Conservation (phyloP, 1,140 invertebrate species). For the Caenorhabditis tropicalis region DNA sequence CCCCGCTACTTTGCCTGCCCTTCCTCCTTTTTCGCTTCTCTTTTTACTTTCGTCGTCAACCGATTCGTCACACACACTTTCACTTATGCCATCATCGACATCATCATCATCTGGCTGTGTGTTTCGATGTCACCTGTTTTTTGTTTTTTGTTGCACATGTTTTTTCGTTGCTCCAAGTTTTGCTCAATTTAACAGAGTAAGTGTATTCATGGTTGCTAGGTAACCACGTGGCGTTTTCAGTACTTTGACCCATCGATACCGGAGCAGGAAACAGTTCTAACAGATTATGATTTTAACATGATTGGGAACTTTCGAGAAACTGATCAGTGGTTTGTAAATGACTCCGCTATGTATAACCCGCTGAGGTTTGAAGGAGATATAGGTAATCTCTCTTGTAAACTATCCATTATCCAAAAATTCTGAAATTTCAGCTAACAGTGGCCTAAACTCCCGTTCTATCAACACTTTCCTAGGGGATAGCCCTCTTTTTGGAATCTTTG, state of each 20-base stretch:
- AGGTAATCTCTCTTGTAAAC: conserved; percentile 57
- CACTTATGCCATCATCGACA: conserved; percentile 40
- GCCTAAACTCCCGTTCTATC: conserved; percentile 60
- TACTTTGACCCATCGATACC: conserved; percentile 60
- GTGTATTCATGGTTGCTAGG: background rate
- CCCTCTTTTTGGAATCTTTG: conserved; percentile 51
- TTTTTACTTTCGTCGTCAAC: conserved; percentile 36
- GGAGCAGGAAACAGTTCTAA: conserved; percentile 59
- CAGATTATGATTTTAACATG: conserved; percentile 56
- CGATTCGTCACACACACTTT: conserved; percentile 41
- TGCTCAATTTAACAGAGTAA: background rate
- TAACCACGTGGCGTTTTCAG: too few species aligned
- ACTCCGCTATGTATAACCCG: conserved; percentile 69
- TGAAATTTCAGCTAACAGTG: conserved; percentile 62
- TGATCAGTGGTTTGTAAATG: conserved; percentile 58
- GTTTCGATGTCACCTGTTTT: background rate
- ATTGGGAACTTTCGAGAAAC: conserved; percentile 39
- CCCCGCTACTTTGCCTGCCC: conserved; percentile 14
- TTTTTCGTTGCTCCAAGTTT: background rate
- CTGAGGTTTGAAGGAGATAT: conserved; percentile 70
- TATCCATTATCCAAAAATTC: background rate
- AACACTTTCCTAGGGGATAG: conserved; percentile 61
- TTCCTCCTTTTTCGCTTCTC: background rate
- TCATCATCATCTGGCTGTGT: background rate
- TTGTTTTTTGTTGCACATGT: background rate